Evolutionary conservation across 2,797 vertebrate genomes (phyloP).

Genomic region (Passerculus sandwichensis): DNA sequence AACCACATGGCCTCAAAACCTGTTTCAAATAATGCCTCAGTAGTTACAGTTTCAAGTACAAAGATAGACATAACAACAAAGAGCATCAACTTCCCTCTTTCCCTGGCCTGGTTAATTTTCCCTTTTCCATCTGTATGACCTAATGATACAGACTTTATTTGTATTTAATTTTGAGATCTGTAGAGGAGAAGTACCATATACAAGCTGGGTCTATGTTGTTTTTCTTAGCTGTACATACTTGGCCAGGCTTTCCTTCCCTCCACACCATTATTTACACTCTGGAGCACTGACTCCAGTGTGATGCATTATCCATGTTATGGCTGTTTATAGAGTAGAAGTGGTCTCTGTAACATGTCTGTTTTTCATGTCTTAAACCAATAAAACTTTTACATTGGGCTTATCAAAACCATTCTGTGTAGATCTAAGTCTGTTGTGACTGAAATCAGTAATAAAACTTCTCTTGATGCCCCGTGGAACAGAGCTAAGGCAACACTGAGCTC

Average conservation of each 20-base stretch:
- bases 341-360: slow-evolving; percentile 38
- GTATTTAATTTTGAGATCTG: slow-evolving; percentile 1
- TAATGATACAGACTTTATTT: not conserved
- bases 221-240: not conserved
- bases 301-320: not conserved
- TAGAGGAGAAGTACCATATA: not conserved
- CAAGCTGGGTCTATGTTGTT: not conserved
- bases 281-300: not conserved
- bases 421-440: slow-evolving; percentile 58
- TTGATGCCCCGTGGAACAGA: slow-evolving; percentile 26
- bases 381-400: slow-evolving; percentile 55
- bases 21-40: slow-evolving; percentile 30
- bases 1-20: slow-evolving; percentile 2
- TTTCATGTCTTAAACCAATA: slow-evolving; percentile 68
- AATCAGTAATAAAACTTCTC: slow-evolving; percentile 59
- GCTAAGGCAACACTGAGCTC: slow-evolving; percentile 37
- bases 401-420: slow-evolving; percentile 63
- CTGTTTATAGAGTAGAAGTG: slow-evolving; percentile 34
- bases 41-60: not conserved
- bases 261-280: not conserved
- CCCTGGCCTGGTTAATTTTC: slow-evolving; percentile 15
- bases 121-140: not conserved
- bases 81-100: not conserved
- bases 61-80: slow-evolving; percentile 15
- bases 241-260: slow-evolving; percentile 19